Conservation (phyloP, 2,797 vertebrate species). For the Microctenopoma lineatum region DNA sequence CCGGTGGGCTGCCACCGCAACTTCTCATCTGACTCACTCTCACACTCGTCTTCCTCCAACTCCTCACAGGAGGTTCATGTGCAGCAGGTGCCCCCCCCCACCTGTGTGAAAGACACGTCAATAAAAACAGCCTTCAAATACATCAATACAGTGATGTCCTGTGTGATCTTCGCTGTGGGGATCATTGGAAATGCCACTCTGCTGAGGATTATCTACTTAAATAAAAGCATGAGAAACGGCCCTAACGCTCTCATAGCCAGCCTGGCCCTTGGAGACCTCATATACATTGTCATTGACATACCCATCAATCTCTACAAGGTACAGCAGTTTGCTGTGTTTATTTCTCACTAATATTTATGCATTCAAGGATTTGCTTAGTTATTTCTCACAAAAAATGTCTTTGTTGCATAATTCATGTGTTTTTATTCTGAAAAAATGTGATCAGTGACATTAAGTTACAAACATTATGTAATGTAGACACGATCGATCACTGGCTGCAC, state of each 20-base stretch:
- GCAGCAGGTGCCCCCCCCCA: conserved; percentile 4
- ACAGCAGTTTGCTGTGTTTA: neutral
- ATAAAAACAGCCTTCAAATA: conserved; percentile 88
- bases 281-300: conserved; percentile 93
- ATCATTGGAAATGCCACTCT: conserved; percentile 93
- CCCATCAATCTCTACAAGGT: conserved; percentile 95
- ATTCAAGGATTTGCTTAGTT: too few species aligned
- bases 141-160: conserved; percentile 90
- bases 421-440: too few species aligned
- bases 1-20: conserved; percentile 24
- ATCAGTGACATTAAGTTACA: too few species aligned
- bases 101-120: conserved; percentile 43
- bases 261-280: conserved; percentile 94
- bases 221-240: conserved; percentile 96
- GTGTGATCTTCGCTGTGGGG: conserved; percentile 91
- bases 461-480: too few species aligned
- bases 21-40: conserved; percentile 21
- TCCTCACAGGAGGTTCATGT: accelerated
- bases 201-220: conserved; percentile 94
- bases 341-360: too few species aligned
- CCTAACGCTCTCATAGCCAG: conserved; percentile 96
- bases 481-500: too few species aligned
- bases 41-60: conserved; percentile 22
- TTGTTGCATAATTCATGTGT: too few species aligned
- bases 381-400: too few species aligned